These are phyloP conservation scores for Apodemus agrarius DNA, from an alignment of 2,797 vertebrate species.

Conservation along the genomic window DNA sequence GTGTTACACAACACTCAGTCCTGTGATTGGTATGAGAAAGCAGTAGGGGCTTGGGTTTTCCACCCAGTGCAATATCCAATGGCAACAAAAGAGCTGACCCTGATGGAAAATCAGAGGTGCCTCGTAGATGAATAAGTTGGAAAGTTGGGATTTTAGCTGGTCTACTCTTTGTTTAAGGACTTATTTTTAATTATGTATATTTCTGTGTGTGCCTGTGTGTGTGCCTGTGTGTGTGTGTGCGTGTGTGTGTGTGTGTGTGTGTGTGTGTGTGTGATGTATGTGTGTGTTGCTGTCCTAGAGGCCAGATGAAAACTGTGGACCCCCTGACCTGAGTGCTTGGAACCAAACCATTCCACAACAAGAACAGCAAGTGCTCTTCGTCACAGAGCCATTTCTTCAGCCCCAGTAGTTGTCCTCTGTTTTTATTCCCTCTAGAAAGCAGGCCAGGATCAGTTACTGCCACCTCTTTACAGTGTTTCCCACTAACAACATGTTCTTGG, in stretches of 20 bases:
- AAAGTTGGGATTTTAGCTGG: not conserved
- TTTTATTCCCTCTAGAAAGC: conserved; percentile 38
- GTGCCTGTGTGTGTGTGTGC: not conserved
- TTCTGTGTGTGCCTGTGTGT: not conserved
- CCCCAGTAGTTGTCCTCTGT: not conserved
- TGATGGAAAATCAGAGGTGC: not conserved
- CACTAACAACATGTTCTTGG: not conserved
- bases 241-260: not conserved
- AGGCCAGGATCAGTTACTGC: not conserved
- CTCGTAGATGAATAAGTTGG: not conserved
- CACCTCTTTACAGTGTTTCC: not conserved
- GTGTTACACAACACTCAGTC: not conserved
- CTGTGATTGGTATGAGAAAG: not conserved
- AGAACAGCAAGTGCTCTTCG: too few species aligned
- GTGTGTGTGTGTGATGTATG: not conserved
- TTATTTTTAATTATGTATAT: not conserved
- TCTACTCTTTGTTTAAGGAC: not conserved
- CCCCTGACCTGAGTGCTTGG: not conserved
- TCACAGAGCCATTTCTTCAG: not conserved
- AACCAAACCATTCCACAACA: not conserved
- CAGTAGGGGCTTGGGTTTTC: not conserved
- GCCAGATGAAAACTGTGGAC: not conserved
- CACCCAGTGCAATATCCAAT: not conserved
- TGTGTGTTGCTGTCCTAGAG: not conserved
- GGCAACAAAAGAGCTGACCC: not conserved